Conservation (phyloP, 1,140 invertebrate genomes). For the Thaumatotibia leucotreta region DNA sequence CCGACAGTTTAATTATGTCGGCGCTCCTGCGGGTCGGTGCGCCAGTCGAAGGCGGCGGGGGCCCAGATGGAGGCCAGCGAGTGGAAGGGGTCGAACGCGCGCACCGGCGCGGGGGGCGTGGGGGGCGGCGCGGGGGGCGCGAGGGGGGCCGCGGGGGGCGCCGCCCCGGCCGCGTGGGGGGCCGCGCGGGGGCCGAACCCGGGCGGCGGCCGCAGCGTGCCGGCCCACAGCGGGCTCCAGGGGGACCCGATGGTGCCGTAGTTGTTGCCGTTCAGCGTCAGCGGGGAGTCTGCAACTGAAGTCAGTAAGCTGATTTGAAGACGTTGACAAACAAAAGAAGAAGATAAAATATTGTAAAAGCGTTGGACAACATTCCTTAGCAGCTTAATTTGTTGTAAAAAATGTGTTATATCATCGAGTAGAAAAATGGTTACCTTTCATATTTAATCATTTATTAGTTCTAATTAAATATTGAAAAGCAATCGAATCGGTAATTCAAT, state of each 20-base stretch:
- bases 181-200: conserved; percentile 85
- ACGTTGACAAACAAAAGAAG: too few relatives aligned
- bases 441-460: too few relatives aligned
- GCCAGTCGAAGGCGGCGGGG: conserved; percentile 62
- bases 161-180: conserved; percentile 27
- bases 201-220: conserved; percentile 78
- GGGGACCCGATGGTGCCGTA: conserved; percentile 19
- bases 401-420: too few relatives aligned
- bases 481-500: too few relatives aligned
- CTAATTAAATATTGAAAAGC: too few relatives aligned
- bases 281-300: conserved; percentile 21
- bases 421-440: too few relatives aligned
- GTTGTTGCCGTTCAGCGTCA: conserved; percentile 11
- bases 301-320: too few relatives aligned
- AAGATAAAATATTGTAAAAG: too few relatives aligned
- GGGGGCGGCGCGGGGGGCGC: conserved; percentile 35
- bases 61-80: conserved; percentile 84
- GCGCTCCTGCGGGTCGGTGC: conserved; percentile 25
- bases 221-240: conserved; percentile 18
- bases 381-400: too few relatives aligned
- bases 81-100: conserved; percentile 82
- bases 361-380: too few relatives aligned
- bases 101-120: conserved; percentile 41
- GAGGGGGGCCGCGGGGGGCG: conserved; percentile 45
- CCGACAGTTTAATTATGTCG: not conserved